Evolutionary conservation across 2,113 vertebrate genomes (phyloP).

Genomic region (Gracilinanus agilis): DNA sequence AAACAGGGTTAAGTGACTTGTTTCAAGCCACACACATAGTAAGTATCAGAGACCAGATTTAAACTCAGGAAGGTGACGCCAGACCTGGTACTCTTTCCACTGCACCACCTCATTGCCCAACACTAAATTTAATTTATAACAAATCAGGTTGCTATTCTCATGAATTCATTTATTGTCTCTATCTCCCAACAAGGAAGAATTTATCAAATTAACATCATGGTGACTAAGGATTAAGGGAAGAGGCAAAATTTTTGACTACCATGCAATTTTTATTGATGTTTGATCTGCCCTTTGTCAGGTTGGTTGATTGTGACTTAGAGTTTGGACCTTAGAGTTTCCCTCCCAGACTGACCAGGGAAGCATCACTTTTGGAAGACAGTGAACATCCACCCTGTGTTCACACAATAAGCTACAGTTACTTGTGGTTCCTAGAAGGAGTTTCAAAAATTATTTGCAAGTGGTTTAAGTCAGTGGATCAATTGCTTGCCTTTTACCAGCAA

Average conservation of each 20-base stretch:
- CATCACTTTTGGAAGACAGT: background rate
- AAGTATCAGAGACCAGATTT: background rate
- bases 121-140: background rate
- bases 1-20: background rate
- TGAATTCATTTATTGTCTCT: background rate
- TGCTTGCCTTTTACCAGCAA: background rate
- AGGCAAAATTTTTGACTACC: conserved; percentile 24
- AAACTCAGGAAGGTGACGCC: background rate
- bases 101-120: background rate
- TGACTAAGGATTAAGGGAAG: conserved; percentile 21
- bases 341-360: background rate
- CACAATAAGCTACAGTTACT: background rate
- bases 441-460: background rate
- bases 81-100: background rate
- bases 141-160: background rate
- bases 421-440: background rate
- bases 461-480: background rate
- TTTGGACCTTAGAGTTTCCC: background rate
- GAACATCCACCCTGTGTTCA: background rate
- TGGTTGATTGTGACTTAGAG: background rate
- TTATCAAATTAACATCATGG: background rate
- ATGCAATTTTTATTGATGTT: background rate
- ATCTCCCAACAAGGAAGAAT: conserved; percentile 50
- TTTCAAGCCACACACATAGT: background rate
- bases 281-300: background rate